Evolutionary conservation across 2,888 invertebrate genomes (phyloP).

Genomic region (Chloroclysta siterata): DNA sequence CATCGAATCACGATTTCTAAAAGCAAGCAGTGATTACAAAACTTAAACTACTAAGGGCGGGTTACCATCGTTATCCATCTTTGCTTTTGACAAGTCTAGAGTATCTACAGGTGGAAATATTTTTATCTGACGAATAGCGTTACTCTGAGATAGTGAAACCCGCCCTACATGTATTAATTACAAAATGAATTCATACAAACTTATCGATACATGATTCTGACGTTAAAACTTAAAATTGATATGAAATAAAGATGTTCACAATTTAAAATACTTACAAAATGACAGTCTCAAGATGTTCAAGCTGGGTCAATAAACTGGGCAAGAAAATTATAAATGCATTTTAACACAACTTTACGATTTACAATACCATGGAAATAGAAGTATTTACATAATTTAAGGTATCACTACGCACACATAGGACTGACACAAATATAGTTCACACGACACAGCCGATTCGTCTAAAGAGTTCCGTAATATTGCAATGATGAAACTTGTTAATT

Average conservation of each 20-base stretch:
- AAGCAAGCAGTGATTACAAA: conserved; percentile 70
- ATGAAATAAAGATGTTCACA: conserved; percentile 6
- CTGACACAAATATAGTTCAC: conserved; percentile 71
- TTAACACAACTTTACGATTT: conserved; percentile 34
- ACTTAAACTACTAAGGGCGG: conserved; percentile 31
- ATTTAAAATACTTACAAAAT: conserved; percentile 24
- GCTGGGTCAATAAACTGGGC: conserved; percentile 46
- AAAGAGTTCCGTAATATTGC: conserved; percentile 72
- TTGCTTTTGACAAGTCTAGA: no score
- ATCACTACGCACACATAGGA: conserved; percentile 69
- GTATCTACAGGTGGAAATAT: no score
- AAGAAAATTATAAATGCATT: conserved; percentile 45
- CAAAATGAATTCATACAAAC: conserved; percentile 34
- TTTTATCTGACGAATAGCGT: no score
- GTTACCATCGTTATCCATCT: no score
- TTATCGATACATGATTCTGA: conserved; percentile 14
- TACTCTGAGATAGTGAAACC: no score
- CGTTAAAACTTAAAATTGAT: conserved; percentile 8
- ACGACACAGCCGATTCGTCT: conserved; percentile 84
- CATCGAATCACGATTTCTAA: conserved; percentile 79
- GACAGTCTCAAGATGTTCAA: conserved; percentile 29
- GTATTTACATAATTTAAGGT: conserved; percentile 68
- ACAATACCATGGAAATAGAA: conserved; percentile 30
- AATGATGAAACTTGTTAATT: conserved; percentile 74
- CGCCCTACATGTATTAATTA: conserved; percentile 25